phyloP scores from a whole-genome alignment of 1,140 invertebrate species.

The Neodiprion fabricii region DNA sequence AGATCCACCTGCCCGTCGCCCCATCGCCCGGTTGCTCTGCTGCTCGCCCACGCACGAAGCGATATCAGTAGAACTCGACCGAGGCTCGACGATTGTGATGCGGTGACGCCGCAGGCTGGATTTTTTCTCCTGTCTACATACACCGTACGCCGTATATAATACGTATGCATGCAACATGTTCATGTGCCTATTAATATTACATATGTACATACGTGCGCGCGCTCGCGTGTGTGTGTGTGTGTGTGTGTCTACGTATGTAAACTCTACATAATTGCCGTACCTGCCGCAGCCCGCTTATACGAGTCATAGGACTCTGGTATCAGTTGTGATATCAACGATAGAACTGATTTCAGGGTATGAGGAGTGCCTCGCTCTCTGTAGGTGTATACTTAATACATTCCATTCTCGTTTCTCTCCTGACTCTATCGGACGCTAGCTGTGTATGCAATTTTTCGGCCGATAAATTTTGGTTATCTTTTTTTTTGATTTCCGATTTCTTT shows the following conservation, averaged over 20 bases:
- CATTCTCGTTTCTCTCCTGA: no score
- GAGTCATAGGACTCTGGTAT: neutral
- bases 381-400: no score
- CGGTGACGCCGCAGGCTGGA: neutral
- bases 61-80: neutral
- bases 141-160: neutral
- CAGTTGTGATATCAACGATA: neutral
- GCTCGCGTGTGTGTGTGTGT: no score
- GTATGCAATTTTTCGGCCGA: no score
- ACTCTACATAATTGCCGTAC: neutral
- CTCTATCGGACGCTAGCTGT: no score
- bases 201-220: no score
- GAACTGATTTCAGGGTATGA: neutral
- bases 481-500: no score
- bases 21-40: neutral
- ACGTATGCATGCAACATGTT: neutral
- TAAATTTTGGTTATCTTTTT: no score
- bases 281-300: neutral
- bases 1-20: conserved; percentile 45
- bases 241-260: no score
- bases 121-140: neutral
- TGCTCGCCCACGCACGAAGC: conserved; percentile 28
- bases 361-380: neutral
- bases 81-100: neutral
- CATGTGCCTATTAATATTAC: neutral